Evolutionary conservation across 2,113 vertebrate genomes (phyloP), one percentile per base, ranked within the genome.

Genomic region (Shinisaurus crocodilurus): DNA sequence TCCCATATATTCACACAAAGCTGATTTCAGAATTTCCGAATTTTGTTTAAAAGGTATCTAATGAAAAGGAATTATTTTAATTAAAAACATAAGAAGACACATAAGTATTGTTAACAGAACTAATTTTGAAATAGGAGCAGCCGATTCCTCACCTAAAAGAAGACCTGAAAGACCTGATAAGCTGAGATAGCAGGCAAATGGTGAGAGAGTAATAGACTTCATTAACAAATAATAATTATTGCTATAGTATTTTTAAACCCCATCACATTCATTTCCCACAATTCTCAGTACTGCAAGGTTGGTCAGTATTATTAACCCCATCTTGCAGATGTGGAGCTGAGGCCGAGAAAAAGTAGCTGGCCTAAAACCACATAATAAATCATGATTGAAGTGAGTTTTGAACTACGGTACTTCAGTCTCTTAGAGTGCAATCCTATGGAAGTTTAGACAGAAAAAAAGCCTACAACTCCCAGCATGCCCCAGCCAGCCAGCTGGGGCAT

Each of bases 41-140:
- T 95, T 91, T 18, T 86, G 50, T 88, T 93, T 89, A 74, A 85
- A 94, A 91, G 18, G 34, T 93, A 65, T n/a, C 79, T 37, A 92
- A 81, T 13, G 6, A 81, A 91, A 95, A 88, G 89, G 1, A 93
- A 90, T 92, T 93, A 75, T 92, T 95, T 89, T 90, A 90, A 93
- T 91, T 81, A 90, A 94, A 94, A 88, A 0, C 5, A 23, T 67
- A 32, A 88, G 45, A 93, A 87, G 34, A 12, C 4, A 1, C 37
- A 80, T 89, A 93, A 94, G 83, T 88, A 84, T 25, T 70, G 2
- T 45, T 85, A 69, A 87, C 88, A 86, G 75, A 29, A 69, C 40
- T 81, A 82, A 0, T 0, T 87, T 91, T 94, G 86, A 88, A 94
- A 86, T 67, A 94, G 23, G 15, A 89, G 4, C 75, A 76, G 32